Base-by-base conservation (phyloP, 2,113 vertebrate species). In the Orientallactaga bullata region DNA sequence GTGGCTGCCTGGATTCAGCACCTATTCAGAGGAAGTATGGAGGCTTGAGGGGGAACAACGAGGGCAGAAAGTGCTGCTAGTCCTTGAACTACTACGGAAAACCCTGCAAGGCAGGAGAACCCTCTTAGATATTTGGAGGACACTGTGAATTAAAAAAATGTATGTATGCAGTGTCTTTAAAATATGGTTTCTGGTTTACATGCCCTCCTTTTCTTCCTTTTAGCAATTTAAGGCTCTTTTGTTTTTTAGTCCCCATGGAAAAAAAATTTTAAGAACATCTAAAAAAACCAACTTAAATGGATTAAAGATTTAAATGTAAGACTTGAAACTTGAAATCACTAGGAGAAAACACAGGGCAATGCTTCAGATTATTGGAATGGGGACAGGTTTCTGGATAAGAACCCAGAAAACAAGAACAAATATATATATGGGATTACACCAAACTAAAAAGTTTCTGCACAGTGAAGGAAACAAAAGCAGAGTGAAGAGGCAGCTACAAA, bases 301-400 rank as follows among this genome's bases (percentile, higher is more conserved):
- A 63, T 82, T 90, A 73, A 73, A 82, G 68, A 51, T 37, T 73
- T 28, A 47, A 82, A 26, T 28, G 16, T 63, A 63, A 72, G 26
- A 26, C 39, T 30, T 63, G 78, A 90, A 73, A 82, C 68, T 81
- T n/a, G 68, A 82, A 60, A 21, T 28, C 37, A 82, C 30, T n/a
- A 73, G 78, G 39, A 65, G 24, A 73, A 28, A 37, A 72, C 77
- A 80, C 5, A 42, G 17, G 28, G 88, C 32, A 73, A 82, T 65
- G 39, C 42, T 65, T 82, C 65, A 82, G 68, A 78, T 72, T 51
- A 20, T 20, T 7, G 28, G 37, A 72, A n/a, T 39, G 51, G 51
- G 51, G n/a, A 72, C 66, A 58, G 84, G 60, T 21, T 73, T 73
- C 84, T 86, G 84, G 68, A 73, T 73, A 73, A 73, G 69, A 73